These are phyloP conservation scores for Platycercus adscitus DNA, from an alignment of 2,113 vertebrate genomes.

Conservation along the genomic window DNA sequence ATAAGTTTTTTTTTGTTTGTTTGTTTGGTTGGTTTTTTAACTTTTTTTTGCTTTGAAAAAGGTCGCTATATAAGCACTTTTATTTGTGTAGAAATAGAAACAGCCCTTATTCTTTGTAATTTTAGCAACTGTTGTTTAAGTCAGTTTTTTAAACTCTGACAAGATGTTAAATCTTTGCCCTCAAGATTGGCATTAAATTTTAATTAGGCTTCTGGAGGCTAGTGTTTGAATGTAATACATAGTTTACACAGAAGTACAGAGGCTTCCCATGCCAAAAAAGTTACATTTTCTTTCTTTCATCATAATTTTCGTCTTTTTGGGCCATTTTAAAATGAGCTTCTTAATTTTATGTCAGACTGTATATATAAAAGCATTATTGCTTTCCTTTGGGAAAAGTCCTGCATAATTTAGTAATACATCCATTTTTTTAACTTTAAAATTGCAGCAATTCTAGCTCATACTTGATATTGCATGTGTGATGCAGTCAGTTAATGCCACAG, in stretches of 20 bases:
- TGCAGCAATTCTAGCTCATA: background rate
- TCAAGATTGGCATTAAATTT: background rate
- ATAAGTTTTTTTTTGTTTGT: background rate
- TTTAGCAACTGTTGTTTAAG: background rate
- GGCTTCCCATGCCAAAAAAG: background rate
- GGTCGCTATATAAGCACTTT: rapidly evolving
- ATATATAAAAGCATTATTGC: background rate
- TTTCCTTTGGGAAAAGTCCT: background rate
- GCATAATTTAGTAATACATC: background rate
- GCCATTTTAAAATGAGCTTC: background rate
- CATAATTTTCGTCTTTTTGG: background rate
- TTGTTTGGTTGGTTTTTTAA: too few species aligned
- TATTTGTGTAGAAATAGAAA: background rate
- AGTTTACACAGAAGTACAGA: background rate
- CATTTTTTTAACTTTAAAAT: background rate
- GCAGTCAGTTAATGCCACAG: background rate
- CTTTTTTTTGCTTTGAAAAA: background rate
- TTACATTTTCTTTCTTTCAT: background rate
- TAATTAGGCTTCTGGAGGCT: background rate
- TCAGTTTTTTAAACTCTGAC: background rate
- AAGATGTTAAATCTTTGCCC: background rate
- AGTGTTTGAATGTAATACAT: background rate
- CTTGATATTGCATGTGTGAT: background rate
- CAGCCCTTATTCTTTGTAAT: background rate
- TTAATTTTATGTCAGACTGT: background rate